These are phyloP conservation scores for Perithous albicinctus DNA, from an alignment of 2,888 invertebrate genomes.

Conservation along the genomic window DNA sequence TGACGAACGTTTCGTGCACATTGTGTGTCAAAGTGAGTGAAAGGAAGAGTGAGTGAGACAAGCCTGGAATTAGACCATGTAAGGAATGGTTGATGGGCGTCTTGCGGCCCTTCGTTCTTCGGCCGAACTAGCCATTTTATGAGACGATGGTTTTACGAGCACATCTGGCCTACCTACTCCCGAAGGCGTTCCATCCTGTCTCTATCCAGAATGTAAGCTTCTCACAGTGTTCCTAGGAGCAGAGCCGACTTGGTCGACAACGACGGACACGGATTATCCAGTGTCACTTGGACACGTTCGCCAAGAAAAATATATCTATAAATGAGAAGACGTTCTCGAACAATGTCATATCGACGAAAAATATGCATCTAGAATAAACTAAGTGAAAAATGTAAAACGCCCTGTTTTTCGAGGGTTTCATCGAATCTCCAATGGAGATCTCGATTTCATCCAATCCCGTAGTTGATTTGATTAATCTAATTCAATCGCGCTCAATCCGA, in stretches of 20 bases:
- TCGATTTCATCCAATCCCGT: too few relatives aligned
- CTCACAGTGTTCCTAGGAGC: conserved; percentile 4
- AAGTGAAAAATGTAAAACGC: too few relatives aligned
- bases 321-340: too few relatives aligned
- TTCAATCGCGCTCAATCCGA: too few relatives aligned
- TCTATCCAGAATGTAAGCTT: conserved; percentile 22
- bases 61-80: conserved; percentile 78
- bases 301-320: conserved; percentile 1
- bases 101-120: conserved; percentile 71
- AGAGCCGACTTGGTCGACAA: conserved; percentile 37
- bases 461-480: too few relatives aligned
- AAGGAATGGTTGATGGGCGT: conserved; percentile 80
- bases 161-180: conserved; percentile 73
- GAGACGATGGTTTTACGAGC: conserved; percentile 82
- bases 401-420: too few relatives aligned
- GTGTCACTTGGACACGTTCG: conserved; percentile 21
- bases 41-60: conserved; percentile 43
- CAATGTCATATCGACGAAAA: too few relatives aligned
- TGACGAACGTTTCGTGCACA: too few relatives aligned
- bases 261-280: conserved; percentile 53
- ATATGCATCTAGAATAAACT: too few relatives aligned
- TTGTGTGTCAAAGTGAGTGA: conserved; percentile 44
- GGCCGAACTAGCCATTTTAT: conserved; percentile 79
- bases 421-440: too few relatives aligned
- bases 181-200: conserved; percentile 22